phyloP scores from a whole-genome alignment of 2,888 invertebrate genomes.

The Eupelmus urozonus region DNA sequence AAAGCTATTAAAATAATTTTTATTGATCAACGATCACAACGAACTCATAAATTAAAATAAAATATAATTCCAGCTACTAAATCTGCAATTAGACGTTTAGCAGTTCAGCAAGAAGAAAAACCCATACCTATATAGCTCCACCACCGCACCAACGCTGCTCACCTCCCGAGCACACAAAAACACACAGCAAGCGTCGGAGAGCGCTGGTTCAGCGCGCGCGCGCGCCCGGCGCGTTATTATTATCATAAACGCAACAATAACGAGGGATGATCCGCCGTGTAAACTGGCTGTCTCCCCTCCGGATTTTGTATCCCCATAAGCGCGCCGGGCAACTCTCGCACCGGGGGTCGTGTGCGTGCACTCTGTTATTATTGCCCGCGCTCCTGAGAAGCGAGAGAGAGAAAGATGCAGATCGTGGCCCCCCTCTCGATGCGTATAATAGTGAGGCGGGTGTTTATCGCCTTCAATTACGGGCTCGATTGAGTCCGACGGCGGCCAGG shows the following conservation, averaged over 20 bases:
- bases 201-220: neutral
- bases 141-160: too few species aligned
- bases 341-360: neutral
- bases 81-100: too few species aligned
- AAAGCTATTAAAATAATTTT: too few species aligned
- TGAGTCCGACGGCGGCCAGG: constrained; percentile 69
- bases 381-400: constrained; percentile 58
- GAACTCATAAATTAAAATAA: too few species aligned
- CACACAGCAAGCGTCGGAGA: too few species aligned
- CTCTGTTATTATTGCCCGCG: constrained; percentile 75
- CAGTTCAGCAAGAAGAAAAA: too few species aligned
- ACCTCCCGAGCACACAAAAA: too few species aligned
- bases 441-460: constrained; percentile 72
- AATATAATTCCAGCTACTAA: too few species aligned
- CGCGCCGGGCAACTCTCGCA: constrained; percentile 61
- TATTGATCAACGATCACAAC: too few species aligned
- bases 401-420: constrained; percentile 53
- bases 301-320: constrained; percentile 60
- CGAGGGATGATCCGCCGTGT: constrained; percentile 77
- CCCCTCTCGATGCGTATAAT: constrained; percentile 71
- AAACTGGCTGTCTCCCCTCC: constrained; percentile 71
- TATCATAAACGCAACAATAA: constrained; percentile 77
- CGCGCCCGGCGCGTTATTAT: constrained; percentile 65
- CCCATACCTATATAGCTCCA: too few species aligned
- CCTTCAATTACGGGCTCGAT: constrained; percentile 74